Evolutionary conservation across 2,113 vertebrate species (phyloP).

Genomic region (Dromas ardeola): DNA sequence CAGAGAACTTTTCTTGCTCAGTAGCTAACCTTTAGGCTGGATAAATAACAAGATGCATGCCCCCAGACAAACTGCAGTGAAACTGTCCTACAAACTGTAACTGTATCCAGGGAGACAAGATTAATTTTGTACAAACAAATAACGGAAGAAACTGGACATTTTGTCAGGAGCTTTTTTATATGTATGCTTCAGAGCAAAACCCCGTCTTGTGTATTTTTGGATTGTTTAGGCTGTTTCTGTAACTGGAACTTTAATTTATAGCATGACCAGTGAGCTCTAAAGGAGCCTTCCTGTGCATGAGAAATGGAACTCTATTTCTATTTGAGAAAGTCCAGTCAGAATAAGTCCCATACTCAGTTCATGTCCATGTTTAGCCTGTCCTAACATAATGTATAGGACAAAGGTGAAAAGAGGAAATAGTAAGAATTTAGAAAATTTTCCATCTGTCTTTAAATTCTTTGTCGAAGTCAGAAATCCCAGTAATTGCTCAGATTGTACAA

Average conservation of each 20-base stretch:
- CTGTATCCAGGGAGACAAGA: not conserved
- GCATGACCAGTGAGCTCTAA: not conserved
- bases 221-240: not conserved
- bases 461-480: not conserved
- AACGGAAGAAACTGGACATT: not conserved
- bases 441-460: not conserved
- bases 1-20: not conserved
- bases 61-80: not conserved
- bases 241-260: not conserved
- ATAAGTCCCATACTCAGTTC: not conserved
- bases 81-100: not conserved
- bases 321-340: not conserved
- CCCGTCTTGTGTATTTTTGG: not conserved
- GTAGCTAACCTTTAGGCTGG: not conserved
- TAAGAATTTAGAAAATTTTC: not conserved
- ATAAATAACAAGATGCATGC: not conserved
- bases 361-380: not conserved
- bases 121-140: not conserved
- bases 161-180: not conserved
- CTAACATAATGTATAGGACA: not conserved
- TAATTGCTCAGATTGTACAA: not conserved
- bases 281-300: not conserved
- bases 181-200: not conserved
- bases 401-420: not conserved
- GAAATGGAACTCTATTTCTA: not conserved